Conservation (phyloP, 1,140 invertebrate genomes). For the Tetragnatha versicolor region DNA sequence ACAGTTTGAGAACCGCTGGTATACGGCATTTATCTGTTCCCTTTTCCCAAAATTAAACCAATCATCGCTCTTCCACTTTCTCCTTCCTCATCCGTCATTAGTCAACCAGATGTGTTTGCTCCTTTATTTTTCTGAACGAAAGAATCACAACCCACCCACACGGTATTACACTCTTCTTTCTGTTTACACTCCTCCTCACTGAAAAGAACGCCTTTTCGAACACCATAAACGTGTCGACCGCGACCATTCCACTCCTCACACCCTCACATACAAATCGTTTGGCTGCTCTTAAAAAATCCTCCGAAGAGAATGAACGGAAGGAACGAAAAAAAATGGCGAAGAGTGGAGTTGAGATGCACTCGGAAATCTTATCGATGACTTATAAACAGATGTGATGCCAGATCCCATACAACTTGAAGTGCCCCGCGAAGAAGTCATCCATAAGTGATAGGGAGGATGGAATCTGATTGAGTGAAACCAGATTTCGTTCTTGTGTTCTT, state of each 20-base stretch:
- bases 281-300: not conserved
- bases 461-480: constrained; percentile 8
- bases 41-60: too few species aligned
- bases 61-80: too few species aligned
- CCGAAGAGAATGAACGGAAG: not conserved
- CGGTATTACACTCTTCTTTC: not conserved
- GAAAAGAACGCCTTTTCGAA: constrained; percentile 4
- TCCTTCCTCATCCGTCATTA: too few species aligned
- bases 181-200: not conserved
- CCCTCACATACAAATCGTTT: constrained; percentile 7
- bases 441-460: constrained; percentile 7
- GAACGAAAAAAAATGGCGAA: not conserved
- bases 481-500: constrained; percentile 12
- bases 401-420: constrained; percentile 15
- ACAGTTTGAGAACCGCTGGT: too few species aligned
- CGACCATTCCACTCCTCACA: not conserved
- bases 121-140: too few species aligned
- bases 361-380: constrained; percentile 24
- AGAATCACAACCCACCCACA: not conserved
- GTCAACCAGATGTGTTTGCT: too few species aligned
- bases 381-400: constrained; percentile 17
- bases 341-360: constrained; percentile 2
- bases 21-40: too few species aligned
- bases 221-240: constrained; percentile 18
- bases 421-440: not conserved